Conservation (phyloP, 2,888 invertebrate species). For the Athalia cordata region DNA sequence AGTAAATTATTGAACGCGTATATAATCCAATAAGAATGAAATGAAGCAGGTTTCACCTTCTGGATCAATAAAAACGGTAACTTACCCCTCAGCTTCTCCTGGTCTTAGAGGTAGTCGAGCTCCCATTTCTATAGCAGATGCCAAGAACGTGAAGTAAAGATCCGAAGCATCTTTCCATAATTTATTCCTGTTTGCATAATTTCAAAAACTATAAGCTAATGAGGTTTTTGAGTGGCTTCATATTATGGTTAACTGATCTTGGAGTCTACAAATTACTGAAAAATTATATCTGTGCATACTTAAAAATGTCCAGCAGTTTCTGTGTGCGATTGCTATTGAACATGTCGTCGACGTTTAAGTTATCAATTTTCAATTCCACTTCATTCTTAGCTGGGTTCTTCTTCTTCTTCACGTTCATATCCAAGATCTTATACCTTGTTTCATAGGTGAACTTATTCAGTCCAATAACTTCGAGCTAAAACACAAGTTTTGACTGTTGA, state of each 20-base stretch:
- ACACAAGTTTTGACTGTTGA: conserved; percentile 48
- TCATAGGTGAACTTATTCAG: conserved; percentile 87
- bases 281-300: conserved; percentile 54
- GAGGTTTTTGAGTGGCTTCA: no score
- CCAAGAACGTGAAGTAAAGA: conserved; percentile 88
- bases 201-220: no score
- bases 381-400: conserved; percentile 82
- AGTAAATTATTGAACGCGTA: no score
- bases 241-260: no score
- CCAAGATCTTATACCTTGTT: conserved; percentile 79
- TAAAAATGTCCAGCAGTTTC: conserved; percentile 85
- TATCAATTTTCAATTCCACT: conserved; percentile 91
- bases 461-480: conserved; percentile 84
- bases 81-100: conserved; percentile 90
- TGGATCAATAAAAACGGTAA: conserved; percentile 18
- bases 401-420: conserved; percentile 81
- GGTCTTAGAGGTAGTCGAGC: conserved; percentile 89
- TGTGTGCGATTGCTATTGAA: conserved; percentile 85
- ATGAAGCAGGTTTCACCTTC: not conserved
- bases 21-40: no score
- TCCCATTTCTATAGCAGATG: conserved; percentile 89
- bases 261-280: no score
- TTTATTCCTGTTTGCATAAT: conserved; percentile 74
- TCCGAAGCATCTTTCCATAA: conserved; percentile 86
- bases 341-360: conserved; percentile 91